phyloP scores from a whole-genome alignment of 92 coral and sea anemone species.

The Porites evermanni region DNA sequence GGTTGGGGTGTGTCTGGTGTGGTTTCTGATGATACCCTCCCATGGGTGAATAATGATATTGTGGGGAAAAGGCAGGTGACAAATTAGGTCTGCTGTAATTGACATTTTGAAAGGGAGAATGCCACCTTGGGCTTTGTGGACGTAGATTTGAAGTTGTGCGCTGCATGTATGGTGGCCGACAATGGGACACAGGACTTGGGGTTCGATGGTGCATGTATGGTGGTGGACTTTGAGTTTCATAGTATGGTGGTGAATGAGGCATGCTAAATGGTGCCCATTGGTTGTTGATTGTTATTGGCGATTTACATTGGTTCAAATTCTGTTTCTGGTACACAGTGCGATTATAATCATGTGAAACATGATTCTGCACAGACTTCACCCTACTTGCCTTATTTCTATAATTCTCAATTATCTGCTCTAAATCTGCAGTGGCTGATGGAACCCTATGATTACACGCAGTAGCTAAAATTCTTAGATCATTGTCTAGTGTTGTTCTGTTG shows the following conservation, averaged over 20 bases:
- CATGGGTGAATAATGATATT: slow-evolving; percentile 1
- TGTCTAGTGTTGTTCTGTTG: slow-evolving; percentile 57
- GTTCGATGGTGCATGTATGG: slow-evolving; percentile 37
- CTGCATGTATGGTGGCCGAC: slow-evolving; percentile 41
- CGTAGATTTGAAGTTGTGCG: slow-evolving; percentile 28
- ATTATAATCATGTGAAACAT: slow-evolving; percentile 4
- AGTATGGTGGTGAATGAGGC: slow-evolving; percentile 36
- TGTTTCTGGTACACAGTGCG: slow-evolving; percentile 24
- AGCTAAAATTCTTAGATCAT: slow-evolving; percentile 59
- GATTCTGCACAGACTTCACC: slow-evolving; percentile 25
- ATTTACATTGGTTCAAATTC: slow-evolving; percentile 37
- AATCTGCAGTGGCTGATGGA: slow-evolving; percentile 54
- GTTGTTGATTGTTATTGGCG: slow-evolving; percentile 37
- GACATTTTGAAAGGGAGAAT: slow-evolving; percentile 19
- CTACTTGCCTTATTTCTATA: slow-evolving; percentile 55
- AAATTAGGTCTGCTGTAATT: slow-evolving; percentile 22
- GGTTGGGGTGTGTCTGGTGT: slow-evolving; percentile 31
- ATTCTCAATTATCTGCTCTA: slow-evolving; percentile 52
- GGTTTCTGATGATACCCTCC: slow-evolving; percentile 37
- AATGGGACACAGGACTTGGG: slow-evolving; percentile 28
- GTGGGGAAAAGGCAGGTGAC: slow-evolving; percentile 8
- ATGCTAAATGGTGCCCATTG: not conserved
- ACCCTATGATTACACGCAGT: slow-evolving; percentile 51
- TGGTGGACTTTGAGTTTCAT: slow-evolving; percentile 33
- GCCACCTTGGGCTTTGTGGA: slow-evolving; percentile 28